phyloP scores from a whole-genome alignment of 2,888 invertebrate genomes.

The Eupeodes luniger region DNA sequence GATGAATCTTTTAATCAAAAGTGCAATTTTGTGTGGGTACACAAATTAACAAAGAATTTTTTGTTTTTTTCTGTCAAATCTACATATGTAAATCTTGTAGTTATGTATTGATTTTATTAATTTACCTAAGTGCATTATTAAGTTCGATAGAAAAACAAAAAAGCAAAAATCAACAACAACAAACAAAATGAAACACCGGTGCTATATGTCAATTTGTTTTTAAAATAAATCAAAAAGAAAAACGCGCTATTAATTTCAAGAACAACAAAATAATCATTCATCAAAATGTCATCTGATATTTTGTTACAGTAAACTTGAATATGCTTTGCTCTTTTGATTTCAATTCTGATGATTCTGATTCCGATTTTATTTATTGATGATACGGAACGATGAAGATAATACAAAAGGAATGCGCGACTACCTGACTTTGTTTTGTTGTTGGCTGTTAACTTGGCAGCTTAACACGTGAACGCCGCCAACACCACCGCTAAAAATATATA shows the following conservation, averaged over 20 bases:
- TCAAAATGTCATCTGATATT: slow-evolving; percentile 68
- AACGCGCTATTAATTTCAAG: background rate
- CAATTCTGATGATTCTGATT: slow-evolving; percentile 7
- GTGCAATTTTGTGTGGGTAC: background rate
- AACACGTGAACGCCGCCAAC: slow-evolving; percentile 44
- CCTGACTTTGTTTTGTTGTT: background rate
- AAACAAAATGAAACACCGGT: slow-evolving; percentile 12
- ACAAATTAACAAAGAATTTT: background rate
- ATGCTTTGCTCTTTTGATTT: slow-evolving; percentile 27
- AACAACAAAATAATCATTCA: slow-evolving; percentile 36
- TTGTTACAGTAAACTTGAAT: background rate
- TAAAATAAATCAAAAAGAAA: slow-evolving; percentile 25
- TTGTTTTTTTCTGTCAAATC: background rate
- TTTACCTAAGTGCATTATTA: slow-evolving; percentile 41
- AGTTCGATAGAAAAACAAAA: background rate
- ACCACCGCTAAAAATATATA: background rate
- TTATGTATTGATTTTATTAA: background rate
- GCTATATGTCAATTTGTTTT: background rate
- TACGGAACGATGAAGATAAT: slow-evolving; percentile 40
- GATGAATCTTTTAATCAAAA: background rate
- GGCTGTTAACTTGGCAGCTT: slow-evolving; percentile 30
- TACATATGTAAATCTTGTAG: too few species aligned
- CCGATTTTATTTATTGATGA: slow-evolving; percentile 9
- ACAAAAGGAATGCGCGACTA: slow-evolving; percentile 29
- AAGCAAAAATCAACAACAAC: too few species aligned